Evolutionary conservation across 2,888 invertebrate genomes (phyloP).

Genomic region (Terebella lapidaria): DNA sequence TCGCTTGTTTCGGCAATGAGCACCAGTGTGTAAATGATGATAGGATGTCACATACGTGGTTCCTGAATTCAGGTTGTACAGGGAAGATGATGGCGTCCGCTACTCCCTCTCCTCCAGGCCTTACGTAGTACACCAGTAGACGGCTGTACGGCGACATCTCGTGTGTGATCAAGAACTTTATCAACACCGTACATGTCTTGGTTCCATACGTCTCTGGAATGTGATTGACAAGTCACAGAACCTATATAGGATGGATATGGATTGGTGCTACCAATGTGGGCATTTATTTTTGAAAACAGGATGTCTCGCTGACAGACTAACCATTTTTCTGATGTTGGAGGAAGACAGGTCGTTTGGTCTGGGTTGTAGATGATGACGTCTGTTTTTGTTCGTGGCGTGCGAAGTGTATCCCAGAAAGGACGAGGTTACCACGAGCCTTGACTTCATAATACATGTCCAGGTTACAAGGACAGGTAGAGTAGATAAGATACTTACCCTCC

Average conservation of each 20-base stretch:
- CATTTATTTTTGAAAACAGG: too few species aligned
- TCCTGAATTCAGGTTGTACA: slow-evolving; percentile 60
- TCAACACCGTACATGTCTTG: slow-evolving; percentile 15
- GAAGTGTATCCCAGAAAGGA: slow-evolving; percentile 19
- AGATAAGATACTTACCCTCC: slow-evolving; percentile 15
- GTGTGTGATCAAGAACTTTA: slow-evolving; percentile 19
- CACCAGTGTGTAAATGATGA: too few species aligned
- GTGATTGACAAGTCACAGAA: too few species aligned
- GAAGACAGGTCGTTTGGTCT: neutral
- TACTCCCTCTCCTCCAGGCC: slow-evolving; percentile 59
- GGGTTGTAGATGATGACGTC: neutral
- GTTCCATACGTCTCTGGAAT: slow-evolving; percentile 2
- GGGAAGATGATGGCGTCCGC: slow-evolving; percentile 60
- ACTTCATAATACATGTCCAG: slow-evolving; percentile 23
- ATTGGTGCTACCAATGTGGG: too few species aligned
- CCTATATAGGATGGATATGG: too few species aligned
- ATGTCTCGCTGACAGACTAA: too few species aligned
- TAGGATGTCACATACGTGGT: slow-evolving; percentile 60
- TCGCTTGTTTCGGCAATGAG: too few species aligned
- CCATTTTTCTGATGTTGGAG: neutral
- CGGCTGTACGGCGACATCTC: slow-evolving; percentile 40
- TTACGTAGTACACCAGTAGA: slow-evolving; percentile 59
- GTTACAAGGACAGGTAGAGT: slow-evolving; percentile 25
- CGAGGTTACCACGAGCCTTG: slow-evolving; percentile 20
- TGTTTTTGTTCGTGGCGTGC: slow-evolving; percentile 5